phyloP scores from a whole-genome alignment of 2,797 vertebrate species.

The Scolopax bukidnonensis region DNA sequence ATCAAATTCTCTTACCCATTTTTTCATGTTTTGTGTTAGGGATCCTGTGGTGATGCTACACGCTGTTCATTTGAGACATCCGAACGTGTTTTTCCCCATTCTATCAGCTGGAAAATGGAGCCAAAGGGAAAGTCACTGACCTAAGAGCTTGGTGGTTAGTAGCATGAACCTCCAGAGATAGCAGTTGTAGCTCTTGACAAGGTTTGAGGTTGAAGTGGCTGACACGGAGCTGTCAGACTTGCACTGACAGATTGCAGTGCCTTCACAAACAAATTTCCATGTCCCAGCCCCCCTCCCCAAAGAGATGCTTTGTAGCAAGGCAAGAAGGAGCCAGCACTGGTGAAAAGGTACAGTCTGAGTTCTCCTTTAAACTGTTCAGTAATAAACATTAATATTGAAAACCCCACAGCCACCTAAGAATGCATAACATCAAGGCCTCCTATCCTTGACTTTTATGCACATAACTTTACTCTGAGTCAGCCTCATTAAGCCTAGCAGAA shows the following conservation, averaged over 20 bases:
- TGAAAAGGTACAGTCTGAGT: not conserved
- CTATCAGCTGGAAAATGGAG: not conserved
- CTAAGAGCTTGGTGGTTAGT: not conserved
- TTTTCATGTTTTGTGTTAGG: not conserved
- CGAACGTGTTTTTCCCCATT: not conserved
- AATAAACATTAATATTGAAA: conserved; percentile 48
- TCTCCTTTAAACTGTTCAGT: conserved; percentile 1
- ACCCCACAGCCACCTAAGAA: conserved; percentile 4
- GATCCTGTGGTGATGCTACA: not conserved
- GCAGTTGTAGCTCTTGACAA: not conserved
- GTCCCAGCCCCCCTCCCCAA: no score
- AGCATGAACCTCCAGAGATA: not conserved
- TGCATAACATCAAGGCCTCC: not conserved
- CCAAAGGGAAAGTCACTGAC: not conserved
- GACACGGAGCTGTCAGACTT: not conserved
- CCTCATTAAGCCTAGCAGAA: conserved; percentile 52
- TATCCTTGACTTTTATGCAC: conserved; percentile 34
- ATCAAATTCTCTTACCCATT: not conserved
- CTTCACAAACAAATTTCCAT: not conserved
- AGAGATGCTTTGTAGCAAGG: not conserved
- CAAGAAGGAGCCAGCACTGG: not conserved
- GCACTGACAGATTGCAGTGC: not conserved
- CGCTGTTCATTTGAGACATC: not conserved
- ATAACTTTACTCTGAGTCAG: conserved; percentile 18
- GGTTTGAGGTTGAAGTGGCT: not conserved